Evolutionary conservation across 2,113 vertebrate genomes (phyloP).

Genomic region (Montifringilla adamsi): DNA sequence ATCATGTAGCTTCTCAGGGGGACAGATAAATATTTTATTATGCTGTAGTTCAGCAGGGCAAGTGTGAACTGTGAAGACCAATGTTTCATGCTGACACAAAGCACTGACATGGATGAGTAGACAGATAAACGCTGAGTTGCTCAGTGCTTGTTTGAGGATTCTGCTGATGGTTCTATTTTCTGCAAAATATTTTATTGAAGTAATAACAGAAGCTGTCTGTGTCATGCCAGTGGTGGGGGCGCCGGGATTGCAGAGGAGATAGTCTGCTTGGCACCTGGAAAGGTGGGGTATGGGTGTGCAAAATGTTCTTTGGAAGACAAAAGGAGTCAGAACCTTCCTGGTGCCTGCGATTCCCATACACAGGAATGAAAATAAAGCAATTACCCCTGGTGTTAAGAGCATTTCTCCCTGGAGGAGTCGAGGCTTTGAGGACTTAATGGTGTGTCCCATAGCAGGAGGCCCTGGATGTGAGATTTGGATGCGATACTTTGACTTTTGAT

Average conservation of each 20-base stretch:
- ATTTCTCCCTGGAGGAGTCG: not conserved
- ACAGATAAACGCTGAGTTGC: conserved; percentile 50
- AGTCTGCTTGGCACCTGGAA: not conserved
- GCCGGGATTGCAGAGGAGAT: not conserved
- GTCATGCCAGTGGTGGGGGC: not conserved
- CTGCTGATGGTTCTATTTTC: conserved; percentile 58
- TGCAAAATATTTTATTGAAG: conserved; percentile 30
- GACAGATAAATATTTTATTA: conserved; percentile 39
- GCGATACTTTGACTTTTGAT: not conserved
- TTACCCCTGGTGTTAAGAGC: not conserved
- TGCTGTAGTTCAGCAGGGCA: conserved; percentile 41
- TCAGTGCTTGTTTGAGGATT: conserved; percentile 37
- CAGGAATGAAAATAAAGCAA: not conserved
- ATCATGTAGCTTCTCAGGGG: conserved; percentile 21
- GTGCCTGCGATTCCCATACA: not conserved
- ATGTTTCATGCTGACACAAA: conserved; percentile 47
- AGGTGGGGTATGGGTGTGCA: not conserved
- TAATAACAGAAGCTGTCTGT: conserved; percentile 1
- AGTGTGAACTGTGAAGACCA: conserved; percentile 25
- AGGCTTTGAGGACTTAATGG: not conserved
- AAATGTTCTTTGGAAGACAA: not conserved
- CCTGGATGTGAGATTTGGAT: not conserved
- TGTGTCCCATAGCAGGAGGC: not conserved
- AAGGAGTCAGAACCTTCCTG: not conserved
- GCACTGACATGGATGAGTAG: conserved; percentile 56